A percentile compares a stretch with the other conserved stretches of the same genome.
Conservation (phyloP, 2,113 vertebrate species). For the Numenius arquata region DNA sequence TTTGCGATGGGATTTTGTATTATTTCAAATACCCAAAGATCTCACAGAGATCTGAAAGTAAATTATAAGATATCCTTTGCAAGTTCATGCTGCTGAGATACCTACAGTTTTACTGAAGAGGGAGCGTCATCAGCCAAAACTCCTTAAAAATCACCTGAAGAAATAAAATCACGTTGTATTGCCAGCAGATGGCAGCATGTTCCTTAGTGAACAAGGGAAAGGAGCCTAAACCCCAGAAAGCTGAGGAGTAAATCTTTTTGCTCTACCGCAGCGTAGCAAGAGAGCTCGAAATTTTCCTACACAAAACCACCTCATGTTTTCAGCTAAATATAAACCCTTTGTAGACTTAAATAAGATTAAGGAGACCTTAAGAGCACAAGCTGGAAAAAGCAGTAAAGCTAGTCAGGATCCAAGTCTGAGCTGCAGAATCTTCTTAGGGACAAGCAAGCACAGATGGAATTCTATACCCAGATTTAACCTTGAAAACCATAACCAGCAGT, state of each 20-base stretch:
- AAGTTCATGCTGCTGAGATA: not conserved
- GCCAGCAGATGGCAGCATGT: constrained; percentile 60
- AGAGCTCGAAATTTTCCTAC: constrained; percentile 3
- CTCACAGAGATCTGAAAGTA: not conserved
- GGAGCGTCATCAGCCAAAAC: not conserved
- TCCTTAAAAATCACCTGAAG: not conserved
- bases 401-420: constrained; percentile 1
- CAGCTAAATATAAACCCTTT: constrained; percentile 37
- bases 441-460: not conserved
- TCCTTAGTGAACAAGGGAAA: not conserved
- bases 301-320: constrained; percentile 2
- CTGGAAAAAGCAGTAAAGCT: constrained; percentile 39
- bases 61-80: not conserved
- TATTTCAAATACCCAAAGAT: not conserved
- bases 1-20: not conserved
- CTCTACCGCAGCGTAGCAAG: not conserved
- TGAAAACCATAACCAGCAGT: not conserved
- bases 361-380: constrained; percentile 26
- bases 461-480: not conserved
- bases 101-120: not conserved
- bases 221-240: not conserved
- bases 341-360: constrained; percentile 44
- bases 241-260: not conserved
- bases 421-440: constrained; percentile 34
- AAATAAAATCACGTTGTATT: not conserved